These are phyloP conservation scores for Sebastes oblongus DNA, from an alignment of 2,797 vertebrate species.

Conservation along the genomic window DNA sequence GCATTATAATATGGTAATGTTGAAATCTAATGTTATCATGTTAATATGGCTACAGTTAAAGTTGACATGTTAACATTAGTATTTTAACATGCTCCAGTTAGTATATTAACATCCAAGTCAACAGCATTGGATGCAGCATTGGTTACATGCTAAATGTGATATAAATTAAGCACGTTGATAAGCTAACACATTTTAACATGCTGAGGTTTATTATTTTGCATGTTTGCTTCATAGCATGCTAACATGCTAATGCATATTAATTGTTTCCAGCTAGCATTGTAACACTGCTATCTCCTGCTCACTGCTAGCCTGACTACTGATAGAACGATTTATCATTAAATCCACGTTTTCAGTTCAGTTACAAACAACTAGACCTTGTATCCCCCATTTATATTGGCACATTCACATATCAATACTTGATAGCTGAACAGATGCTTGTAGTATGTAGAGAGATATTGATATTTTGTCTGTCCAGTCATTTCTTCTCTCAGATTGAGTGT, in stretches of 20 bases:
- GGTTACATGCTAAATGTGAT: too few relatives aligned
- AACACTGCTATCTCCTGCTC: background rate
- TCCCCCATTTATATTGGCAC: background rate
- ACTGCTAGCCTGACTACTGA: accelerated
- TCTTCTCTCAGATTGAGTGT: background rate
- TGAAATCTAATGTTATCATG: background rate
- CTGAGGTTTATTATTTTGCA: too few relatives aligned
- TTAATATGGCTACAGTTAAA: background rate
- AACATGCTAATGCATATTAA: too few relatives aligned
- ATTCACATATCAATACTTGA: background rate
- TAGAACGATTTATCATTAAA: background rate
- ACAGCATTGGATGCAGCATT: too few relatives aligned
- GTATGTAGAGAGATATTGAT: too few relatives aligned
- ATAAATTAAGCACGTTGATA: background rate
- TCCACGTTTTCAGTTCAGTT: background rate
- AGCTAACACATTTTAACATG: background rate
- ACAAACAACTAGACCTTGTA: too few relatives aligned
- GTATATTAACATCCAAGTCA: too few relatives aligned
- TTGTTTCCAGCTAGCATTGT: too few relatives aligned
- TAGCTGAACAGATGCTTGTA: background rate
- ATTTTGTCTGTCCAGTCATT: background rate
- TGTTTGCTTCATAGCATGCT: too few relatives aligned
- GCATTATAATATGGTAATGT: background rate
- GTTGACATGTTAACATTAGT: background rate
- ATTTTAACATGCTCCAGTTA: too few relatives aligned